phyloP scores from a whole-genome alignment of 2,888 invertebrate genomes.

The Seira sanloemensis region DNA sequence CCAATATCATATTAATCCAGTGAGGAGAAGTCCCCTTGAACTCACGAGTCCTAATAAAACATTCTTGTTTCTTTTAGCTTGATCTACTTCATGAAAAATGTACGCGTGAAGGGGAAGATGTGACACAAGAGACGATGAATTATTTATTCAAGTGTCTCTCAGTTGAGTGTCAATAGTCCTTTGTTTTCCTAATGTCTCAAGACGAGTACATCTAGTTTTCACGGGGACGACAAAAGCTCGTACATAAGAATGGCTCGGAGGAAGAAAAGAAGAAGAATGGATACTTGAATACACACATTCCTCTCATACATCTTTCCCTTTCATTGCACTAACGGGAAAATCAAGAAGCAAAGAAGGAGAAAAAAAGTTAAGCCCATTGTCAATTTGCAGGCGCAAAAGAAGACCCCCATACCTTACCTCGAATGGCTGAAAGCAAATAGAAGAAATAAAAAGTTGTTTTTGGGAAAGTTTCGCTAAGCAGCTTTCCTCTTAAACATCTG shows the following conservation, averaged over 20 bases:
- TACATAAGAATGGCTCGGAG: no score
- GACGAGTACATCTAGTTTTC: not conserved
- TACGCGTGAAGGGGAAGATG: conserved; percentile 19
- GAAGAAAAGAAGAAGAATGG: no score
- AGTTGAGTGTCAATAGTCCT: conserved; percentile 40
- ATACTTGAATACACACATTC: not conserved
- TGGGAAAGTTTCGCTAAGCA: no score
- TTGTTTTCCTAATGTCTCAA: conserved; percentile 20
- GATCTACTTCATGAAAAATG: not conserved
- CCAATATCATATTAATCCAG: no score
- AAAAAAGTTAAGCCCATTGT: not conserved
- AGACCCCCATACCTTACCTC: no score
- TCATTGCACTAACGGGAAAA: not conserved
- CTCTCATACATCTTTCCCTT: not conserved
- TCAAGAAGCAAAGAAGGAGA: no score
- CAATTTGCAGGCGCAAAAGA: not conserved
- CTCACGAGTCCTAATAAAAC: not conserved
- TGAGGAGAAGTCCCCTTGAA: no score
- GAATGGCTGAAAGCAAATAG: no score
- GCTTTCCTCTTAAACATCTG: no score
- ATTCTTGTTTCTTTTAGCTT: not conserved
- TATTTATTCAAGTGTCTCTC: conserved; percentile 51
- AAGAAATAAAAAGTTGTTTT: no score
- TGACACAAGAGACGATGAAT: conserved; percentile 46
- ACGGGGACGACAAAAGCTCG: no score